phyloP scores from a whole-genome alignment of 2,888 invertebrate species.

The Chrysotoxum bicinctum region DNA sequence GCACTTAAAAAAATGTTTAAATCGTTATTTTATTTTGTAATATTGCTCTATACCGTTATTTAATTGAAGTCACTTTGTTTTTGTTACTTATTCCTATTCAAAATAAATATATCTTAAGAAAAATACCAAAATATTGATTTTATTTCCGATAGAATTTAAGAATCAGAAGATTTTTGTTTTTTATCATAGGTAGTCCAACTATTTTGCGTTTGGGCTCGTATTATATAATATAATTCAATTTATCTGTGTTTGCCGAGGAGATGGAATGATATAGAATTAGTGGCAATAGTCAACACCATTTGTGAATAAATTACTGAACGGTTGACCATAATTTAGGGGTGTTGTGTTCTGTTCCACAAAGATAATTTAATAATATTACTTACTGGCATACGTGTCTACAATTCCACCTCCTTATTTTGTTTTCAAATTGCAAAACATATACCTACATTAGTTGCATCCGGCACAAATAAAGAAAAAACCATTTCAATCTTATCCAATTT shows the following conservation, averaged over 20 bases:
- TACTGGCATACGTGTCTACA: background rate
- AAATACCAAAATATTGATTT: too few species aligned
- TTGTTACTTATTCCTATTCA: too few species aligned
- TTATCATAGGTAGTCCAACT: too few species aligned
- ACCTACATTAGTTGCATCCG: background rate
- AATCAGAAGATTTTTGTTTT: too few species aligned
- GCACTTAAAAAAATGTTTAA: too few species aligned
- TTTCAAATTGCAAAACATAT: background rate
- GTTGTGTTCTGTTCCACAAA: background rate
- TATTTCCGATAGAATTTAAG: too few species aligned
- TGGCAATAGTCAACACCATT: conserved; percentile 1
- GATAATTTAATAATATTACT: background rate
- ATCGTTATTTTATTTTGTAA: too few species aligned
- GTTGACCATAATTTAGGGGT: background rate
- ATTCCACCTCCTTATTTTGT: background rate
- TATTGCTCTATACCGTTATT: too few species aligned
- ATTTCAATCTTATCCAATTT: background rate
- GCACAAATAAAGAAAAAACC: background rate
- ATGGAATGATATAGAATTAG: background rate
- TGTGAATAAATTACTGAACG: conserved; percentile 4
- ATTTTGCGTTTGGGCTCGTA: too few species aligned
- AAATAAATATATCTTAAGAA: too few species aligned
- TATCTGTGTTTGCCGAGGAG: background rate
- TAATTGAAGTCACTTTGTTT: too few species aligned
- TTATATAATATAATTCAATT: background rate